Base-by-base conservation (phyloP, 2,113 vertebrate species). In the Chaetura pelagica region DNA sequence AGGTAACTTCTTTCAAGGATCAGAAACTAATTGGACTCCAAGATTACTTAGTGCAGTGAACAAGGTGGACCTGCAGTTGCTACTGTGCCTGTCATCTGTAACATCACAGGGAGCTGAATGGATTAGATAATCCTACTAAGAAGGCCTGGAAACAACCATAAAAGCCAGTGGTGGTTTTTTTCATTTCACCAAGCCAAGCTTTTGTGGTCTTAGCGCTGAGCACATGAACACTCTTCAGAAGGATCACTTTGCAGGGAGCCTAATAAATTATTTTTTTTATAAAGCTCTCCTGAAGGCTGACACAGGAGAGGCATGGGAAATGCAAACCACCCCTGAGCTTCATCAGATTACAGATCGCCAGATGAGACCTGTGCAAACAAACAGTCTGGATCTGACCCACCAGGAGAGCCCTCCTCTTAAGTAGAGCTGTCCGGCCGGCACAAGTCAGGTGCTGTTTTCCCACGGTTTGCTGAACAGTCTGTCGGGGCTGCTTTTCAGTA, bases 381-480 rank as follows among this genome's bases (percentile, higher is more conserved):
- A 34, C 6, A 30, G 7, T 30, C 49, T 3, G 4, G 16, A 42
- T 66, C 35, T 81, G 64, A 54, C 30, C 59, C 55, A 24, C 29
- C 49, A 58, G 12, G 63, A 77, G 68, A 74, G 18, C 20, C 86
- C 0, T 0, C 71, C 73, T 88, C 87, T 83, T 52, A 48, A 49
- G 44, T 61, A 30, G 38, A 58, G 76, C 27, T 62, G 61, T n/a
- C 17, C 15, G 24, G 38, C 18, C 8, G 5, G 69, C 34, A 71
- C 51, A 83, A 71, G 78, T 58, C 55, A 69, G 52, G 87, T 61
- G 63, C 32, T 42, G 11, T 74, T 96, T 96, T 96, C 94, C 90
- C 89, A 95, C 7, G 1, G 34, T 72, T 96, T 79, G 62, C 78
- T 89, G 20, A 94, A 35, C 58, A 34, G 67, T 59, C 52, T 55